Evolutionary conservation across 2,113 vertebrate genomes (phyloP).

Genomic region (Lampris incognitus): DNA sequence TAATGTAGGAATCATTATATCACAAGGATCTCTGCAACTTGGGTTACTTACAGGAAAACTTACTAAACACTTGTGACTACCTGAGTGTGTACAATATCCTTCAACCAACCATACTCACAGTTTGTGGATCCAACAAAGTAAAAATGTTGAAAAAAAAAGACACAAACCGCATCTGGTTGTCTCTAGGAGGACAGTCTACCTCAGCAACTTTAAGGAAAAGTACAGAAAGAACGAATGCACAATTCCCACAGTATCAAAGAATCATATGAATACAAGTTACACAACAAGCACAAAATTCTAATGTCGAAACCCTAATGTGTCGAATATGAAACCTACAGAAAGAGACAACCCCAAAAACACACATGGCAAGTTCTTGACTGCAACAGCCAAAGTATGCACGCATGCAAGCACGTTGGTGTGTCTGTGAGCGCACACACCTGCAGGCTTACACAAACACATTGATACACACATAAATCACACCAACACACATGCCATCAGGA

Average conservation of each 20-base stretch:
- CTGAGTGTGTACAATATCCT: constrained; percentile 12
- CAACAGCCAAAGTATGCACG: not conserved
- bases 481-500: constrained; percentile 28
- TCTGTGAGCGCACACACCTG: not conserved
- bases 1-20: not conserved
- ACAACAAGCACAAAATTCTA: constrained; percentile 24
- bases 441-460: constrained; percentile 2
- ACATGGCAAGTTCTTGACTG: constrained; percentile 1
- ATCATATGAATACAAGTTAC: constrained; percentile 5
- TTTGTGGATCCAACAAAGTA: constrained; percentile 9
- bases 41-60: not conserved
- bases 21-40: not conserved
- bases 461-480: not conserved
- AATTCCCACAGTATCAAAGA: constrained; percentile 23
- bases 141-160: not conserved
- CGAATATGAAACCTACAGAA: too few relatives aligned
- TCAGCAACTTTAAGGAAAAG: not conserved
- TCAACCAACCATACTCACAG: not conserved
- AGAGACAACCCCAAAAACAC: not conserved
- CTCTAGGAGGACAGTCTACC: not conserved
- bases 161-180: constrained; percentile 1
- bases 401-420: not conserved
- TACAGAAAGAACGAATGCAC: constrained; percentile 9
- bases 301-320: not conserved
- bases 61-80: not conserved